Evolutionary conservation across 2,113 vertebrate genomes (phyloP), one percentile per base, ranked within the genome.

Genomic region (Melanerpes aurifrons): DNA sequence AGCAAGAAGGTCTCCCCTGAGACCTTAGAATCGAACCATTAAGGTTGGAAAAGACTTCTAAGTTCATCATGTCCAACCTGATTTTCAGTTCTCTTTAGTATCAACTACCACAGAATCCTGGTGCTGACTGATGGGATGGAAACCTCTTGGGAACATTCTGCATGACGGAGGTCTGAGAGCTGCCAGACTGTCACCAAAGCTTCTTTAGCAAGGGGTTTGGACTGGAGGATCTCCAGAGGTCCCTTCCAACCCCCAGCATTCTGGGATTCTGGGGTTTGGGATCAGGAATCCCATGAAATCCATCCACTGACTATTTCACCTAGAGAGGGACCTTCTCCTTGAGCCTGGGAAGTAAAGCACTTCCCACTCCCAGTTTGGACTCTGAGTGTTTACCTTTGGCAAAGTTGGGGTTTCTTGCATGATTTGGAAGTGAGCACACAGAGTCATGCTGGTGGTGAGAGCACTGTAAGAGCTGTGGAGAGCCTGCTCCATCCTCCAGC

Each of bases 61-160:
- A 53, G 50, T 22, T 53, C 50, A 53, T 53, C 50, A 53, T 24
- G 21, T 24, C 50, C 50, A 12, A 53, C 50, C 50, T 53, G 21
- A 22, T 50, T 22, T 50, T 50, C 63, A 40, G 0, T 61, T 84
- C 50, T 83, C 67, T 79, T 66, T 54, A 37, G 9, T 37, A 13
- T 43, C 0, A 0, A 10, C 50, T 9, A 22, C 10, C 45, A 79
- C 56, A 32, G 48, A 31, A 24, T 37, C 22, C 80, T 8, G 4
- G 9, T 26, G 48, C n/a, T 57, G 47, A 15, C 43, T 77, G 58
- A 62, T 69, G 63, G 59, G 50, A 84, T 53, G 26, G 62, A 50
- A 47, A 75, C 84, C 62, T 72, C 31, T 80, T 66, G 18, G 62
- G 54, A 82, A 54, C 22, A 8, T 48, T 62, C 22, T 63, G 54